Evolutionary conservation across 2,797 vertebrate genomes (phyloP).

Genomic region (Chelidonichthys spinosus): DNA sequence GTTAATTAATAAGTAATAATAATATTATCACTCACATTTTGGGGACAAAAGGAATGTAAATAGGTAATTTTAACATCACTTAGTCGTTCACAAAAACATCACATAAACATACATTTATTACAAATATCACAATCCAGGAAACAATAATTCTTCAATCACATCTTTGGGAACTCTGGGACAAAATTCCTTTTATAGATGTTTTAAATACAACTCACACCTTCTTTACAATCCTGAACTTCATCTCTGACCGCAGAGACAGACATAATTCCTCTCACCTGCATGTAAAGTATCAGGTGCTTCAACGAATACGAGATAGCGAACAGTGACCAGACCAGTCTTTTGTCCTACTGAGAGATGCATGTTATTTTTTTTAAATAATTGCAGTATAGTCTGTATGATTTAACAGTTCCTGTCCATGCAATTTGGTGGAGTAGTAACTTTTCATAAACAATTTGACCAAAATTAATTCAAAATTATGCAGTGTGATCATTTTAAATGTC

Average conservation of each 20-base stretch:
- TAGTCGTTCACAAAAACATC: slow-evolving; percentile 29
- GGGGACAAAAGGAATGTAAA: neutral
- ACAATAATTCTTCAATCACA: slow-evolving; percentile 78
- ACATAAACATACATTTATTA: slow-evolving; percentile 86
- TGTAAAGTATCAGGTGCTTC: slow-evolving; percentile 66
- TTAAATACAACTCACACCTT: slow-evolving; percentile 69
- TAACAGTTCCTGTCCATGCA: slow-evolving; percentile 58
- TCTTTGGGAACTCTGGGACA: slow-evolving; percentile 79
- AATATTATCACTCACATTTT: neutral
- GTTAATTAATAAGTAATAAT: neutral
- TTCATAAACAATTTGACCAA: slow-evolving; percentile 49
- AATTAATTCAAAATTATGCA: slow-evolving; percentile 29
- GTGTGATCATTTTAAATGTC: slow-evolving; percentile 42
- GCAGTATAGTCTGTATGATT: slow-evolving; percentile 50
- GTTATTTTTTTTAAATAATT: slow-evolving; percentile 49
- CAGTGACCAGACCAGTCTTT: slow-evolving; percentile 37
- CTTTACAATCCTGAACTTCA: slow-evolving; percentile 58
- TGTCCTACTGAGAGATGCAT: slow-evolving; percentile 47
- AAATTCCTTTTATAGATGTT: slow-evolving; percentile 67
- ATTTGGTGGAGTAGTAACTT: slow-evolving; percentile 33
- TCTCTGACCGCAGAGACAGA: slow-evolving; percentile 43
- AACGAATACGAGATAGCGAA: slow-evolving; percentile 58
- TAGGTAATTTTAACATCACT: slow-evolving; percentile 6
- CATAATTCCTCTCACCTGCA: slow-evolving; percentile 45
- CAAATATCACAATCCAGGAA: slow-evolving; percentile 87